phyloP scores from a whole-genome alignment of 2,797 vertebrate genomes.

The Neosilurus hyrtlii region DNA sequence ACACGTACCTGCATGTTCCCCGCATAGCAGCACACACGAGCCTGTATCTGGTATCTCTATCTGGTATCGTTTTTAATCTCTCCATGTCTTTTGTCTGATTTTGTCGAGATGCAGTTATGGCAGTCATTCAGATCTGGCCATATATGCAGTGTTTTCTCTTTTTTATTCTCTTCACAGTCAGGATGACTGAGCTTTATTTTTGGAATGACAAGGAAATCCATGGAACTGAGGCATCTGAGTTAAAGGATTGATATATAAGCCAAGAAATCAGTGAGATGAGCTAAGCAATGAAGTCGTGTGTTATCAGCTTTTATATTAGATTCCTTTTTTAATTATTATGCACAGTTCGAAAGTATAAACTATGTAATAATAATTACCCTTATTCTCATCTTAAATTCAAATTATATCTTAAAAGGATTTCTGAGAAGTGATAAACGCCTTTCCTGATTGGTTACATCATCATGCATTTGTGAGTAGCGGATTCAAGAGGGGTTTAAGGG shows the following conservation, averaged over 20 bases:
- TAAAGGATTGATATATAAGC: conserved; percentile 18
- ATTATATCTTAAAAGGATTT: no score
- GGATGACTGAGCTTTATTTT: conserved; percentile 35
- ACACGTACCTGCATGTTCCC: conserved; percentile 29
- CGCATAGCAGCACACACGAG: not conserved
- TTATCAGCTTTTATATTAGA: conserved; percentile 21
- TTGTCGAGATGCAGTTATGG: not conserved
- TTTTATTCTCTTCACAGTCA: not conserved
- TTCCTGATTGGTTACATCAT: not conserved
- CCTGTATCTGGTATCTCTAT: not conserved
- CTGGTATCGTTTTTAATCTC: not conserved
- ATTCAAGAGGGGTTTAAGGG: no score
- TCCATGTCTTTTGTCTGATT: not conserved
- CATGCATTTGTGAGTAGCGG: not conserved
- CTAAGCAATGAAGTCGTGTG: not conserved
- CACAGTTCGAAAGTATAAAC: not conserved
- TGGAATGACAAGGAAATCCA: conserved; percentile 5
- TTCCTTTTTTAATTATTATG: not conserved
- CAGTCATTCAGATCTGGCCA: not conserved
- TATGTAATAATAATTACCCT: not conserved
- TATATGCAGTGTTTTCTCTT: not conserved
- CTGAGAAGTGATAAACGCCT: not conserved
- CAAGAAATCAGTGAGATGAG: not conserved
- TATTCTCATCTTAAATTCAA: not conserved
- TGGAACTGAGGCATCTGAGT: conserved; percentile 19